Evolutionary conservation across 2,888 invertebrate genomes (phyloP).

Genomic region (Danaus chrysippus): DNA sequence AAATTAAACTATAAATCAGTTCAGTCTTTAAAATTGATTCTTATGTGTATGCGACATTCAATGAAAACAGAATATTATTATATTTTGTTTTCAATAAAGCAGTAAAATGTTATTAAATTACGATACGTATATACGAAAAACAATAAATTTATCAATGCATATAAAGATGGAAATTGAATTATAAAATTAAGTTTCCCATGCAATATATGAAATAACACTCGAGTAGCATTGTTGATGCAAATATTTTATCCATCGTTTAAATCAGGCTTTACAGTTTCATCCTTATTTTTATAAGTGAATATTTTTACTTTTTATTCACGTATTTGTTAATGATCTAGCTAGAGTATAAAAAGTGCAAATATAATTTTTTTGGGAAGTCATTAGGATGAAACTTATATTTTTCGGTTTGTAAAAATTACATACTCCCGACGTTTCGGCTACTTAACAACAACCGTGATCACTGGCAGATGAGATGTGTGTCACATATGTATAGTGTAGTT

Average conservation of each 20-base stretch:
- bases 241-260: conserved; percentile 4
- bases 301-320: not conserved
- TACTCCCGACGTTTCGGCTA: too few relatives aligned
- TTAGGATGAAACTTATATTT: too few relatives aligned
- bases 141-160: conserved; percentile 5
- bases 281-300: not conserved
- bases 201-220: not conserved
- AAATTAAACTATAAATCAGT: not conserved
- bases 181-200: conserved; percentile 4
- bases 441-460: too few relatives aligned
- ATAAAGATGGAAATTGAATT: conserved; percentile 6
- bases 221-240: not conserved
- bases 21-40: not conserved
- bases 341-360: too few relatives aligned
- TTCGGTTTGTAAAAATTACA: too few relatives aligned
- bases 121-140: conserved; percentile 4
- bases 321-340: too few relatives aligned
- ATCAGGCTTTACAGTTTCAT: not conserved
- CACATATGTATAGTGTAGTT: too few relatives aligned
- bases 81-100: conserved; percentile 2
- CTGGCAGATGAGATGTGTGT: too few relatives aligned
- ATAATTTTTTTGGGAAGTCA: too few relatives aligned
- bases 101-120: conserved; percentile 9
- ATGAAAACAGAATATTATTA: not conserved
- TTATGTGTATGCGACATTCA: not conserved